Evolutionary conservation across 2,888 invertebrate species (phyloP).

Genomic region (Entomobrya multifasciata): DNA sequence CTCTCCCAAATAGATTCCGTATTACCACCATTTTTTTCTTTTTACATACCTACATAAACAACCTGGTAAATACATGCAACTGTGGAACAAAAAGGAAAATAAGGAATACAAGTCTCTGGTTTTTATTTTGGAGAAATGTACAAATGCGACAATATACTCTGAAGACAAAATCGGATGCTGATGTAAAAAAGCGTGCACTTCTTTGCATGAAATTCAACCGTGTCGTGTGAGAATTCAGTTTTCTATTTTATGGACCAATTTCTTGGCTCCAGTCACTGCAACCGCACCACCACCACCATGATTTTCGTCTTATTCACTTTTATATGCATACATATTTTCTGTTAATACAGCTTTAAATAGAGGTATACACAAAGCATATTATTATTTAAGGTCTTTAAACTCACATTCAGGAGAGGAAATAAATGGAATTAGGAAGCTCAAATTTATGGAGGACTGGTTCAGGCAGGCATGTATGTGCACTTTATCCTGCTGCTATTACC

Average conservation of each 20-base stretch:
- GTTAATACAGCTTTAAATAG: not conserved
- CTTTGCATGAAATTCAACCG: conserved; percentile 12
- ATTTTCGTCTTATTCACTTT: conserved; percentile 3
- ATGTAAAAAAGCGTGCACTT: not conserved
- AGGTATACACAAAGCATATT: conserved; percentile 13
- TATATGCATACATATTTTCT: not conserved
- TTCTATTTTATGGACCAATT: conserved; percentile 63
- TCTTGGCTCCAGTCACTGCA: conserved; percentile 60
- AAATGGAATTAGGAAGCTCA: conserved; percentile 78
- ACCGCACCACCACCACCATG: not conserved
- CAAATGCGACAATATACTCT: conserved; percentile 45
- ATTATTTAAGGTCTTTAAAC: conserved; percentile 62
- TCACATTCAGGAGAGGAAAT: conserved; percentile 71
- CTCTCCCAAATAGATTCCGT: conserved; percentile 16
- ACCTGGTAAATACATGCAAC: not conserved
- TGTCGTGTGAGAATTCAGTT: not conserved
- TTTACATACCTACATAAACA: conserved; percentile 17
- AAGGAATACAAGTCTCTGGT: conserved; percentile 30
- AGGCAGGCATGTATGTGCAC: conserved; percentile 32
- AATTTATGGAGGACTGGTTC: conserved; percentile 75
- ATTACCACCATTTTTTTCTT: conserved; percentile 7
- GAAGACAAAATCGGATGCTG: conserved; percentile 5
- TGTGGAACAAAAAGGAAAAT: conserved; percentile 8
- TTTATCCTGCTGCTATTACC: conserved; percentile 15
- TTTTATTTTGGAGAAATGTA: conserved; percentile 22